Conservation (phyloP, 1,140 invertebrate genomes). For the Dolichoris vasculosae region DNA sequence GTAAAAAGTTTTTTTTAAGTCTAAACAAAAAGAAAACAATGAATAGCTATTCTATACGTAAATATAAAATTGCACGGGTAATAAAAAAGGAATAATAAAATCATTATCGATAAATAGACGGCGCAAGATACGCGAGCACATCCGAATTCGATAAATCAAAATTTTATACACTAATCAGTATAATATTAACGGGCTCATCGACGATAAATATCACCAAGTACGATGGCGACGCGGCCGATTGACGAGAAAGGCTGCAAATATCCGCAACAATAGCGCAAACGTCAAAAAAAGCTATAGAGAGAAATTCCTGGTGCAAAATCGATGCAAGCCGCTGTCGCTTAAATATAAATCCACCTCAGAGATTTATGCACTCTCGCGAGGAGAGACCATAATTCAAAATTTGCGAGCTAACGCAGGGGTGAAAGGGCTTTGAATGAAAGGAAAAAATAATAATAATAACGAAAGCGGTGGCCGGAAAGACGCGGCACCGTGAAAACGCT, state of each 20-base stretch:
- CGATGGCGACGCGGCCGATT: slow-evolving; percentile 10
- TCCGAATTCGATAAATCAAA: background rate
- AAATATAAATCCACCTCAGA: slow-evolving; percentile 20
- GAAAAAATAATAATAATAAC: slow-evolving; percentile 29
- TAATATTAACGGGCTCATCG: slow-evolving; percentile 19
- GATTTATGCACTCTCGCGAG: slow-evolving; percentile 48
- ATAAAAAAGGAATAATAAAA: background rate
- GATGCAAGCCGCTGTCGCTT: background rate
- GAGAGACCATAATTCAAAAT: slow-evolving; percentile 51
- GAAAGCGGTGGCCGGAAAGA: slow-evolving; percentile 16
- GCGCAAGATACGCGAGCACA: background rate
- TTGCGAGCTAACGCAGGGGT: background rate
- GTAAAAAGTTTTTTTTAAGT: too few relatives aligned
- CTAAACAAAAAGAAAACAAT: too few relatives aligned
- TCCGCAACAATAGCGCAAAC: slow-evolving; percentile 22
- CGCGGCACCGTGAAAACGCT: slow-evolving; percentile 38
- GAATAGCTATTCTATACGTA: too few relatives aligned
- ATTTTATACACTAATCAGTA: background rate
- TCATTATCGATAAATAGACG: background rate
- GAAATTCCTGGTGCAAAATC: background rate
- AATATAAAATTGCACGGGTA: too few relatives aligned
- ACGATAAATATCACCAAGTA: slow-evolving; percentile 32
- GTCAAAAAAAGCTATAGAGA: background rate
- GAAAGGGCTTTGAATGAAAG: slow-evolving; percentile 39
- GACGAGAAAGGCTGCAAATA: slow-evolving; percentile 23